These are phyloP conservation scores for Mnemiopsis leidyi DNA, from an alignment of 37 sponge, comb jelly and placozoan genomes.

Conservation along the genomic window DNA sequence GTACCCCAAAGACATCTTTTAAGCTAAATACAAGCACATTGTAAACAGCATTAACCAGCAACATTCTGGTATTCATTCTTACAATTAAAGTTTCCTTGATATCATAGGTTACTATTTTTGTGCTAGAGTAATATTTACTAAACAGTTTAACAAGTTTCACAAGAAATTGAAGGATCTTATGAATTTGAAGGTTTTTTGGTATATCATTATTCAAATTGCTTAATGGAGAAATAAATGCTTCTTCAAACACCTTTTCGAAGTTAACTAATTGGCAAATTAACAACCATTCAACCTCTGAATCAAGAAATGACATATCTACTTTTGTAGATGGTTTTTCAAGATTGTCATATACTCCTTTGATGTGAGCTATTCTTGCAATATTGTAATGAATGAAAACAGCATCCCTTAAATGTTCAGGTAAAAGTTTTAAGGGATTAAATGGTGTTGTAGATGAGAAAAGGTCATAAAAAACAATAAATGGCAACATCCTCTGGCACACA, in stretches of 20 bases:
- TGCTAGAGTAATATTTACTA: constrained; percentile 14
- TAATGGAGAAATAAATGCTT: neutral
- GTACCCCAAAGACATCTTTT: neutral
- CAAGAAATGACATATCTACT: neutral
- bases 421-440: neutral
- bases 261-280: constrained; percentile 23
- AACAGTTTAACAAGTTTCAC: neutral
- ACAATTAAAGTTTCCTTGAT: neutral
- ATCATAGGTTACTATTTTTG: constrained; percentile 33
- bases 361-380: constrained; percentile 3
- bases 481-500: neutral
- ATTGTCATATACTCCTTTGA: neutral
- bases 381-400: constrained; percentile 51
- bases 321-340: neutral
- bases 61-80: constrained; percentile 35
- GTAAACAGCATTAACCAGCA: neutral
- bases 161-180: neutral
- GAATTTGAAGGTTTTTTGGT: neutral
- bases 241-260: constrained; percentile 3
- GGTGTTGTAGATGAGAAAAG: constrained; percentile 29
- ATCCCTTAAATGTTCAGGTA: neutral
- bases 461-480: constrained; percentile 4
- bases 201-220: neutral
- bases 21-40: neutral
- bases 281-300: neutral